Conservation (phyloP, 2,113 vertebrate species). For the Ptilonorhynchus violaceus region DNA sequence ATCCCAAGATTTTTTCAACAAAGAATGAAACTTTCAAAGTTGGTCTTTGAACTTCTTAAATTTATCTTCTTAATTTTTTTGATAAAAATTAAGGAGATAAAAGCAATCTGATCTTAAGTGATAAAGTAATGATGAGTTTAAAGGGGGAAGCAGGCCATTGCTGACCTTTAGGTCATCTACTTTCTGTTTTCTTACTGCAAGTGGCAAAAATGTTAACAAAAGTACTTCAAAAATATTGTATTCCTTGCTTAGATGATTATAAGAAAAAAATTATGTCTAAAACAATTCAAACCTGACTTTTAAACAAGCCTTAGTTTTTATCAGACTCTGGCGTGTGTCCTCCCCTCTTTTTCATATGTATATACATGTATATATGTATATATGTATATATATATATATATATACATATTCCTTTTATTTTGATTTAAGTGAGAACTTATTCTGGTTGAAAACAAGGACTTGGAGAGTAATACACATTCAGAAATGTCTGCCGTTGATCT, state of each 20-base stretch:
- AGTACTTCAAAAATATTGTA: not conserved
- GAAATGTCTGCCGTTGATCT: not conserved
- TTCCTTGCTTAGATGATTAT: not conserved
- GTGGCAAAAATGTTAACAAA: not conserved
- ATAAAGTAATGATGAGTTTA: not conserved
- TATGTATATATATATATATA: not conserved
- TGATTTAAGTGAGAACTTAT: not conserved
- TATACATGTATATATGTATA: not conserved
- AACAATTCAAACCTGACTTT: not conserved
- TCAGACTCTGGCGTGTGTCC: accelerated
- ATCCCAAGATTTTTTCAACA: not conserved
- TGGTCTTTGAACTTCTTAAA: not conserved
- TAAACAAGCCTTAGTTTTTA: not conserved
- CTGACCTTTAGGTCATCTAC: not conserved
- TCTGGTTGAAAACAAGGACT: not conserved
- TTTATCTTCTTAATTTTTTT: too few species aligned
- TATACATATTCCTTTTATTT: not conserved
- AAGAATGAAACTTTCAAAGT: not conserved
- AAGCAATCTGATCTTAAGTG: not conserved
- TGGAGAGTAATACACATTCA: not conserved
- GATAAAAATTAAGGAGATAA: not conserved
- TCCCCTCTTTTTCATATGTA: too few species aligned
- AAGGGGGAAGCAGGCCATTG: not conserved
- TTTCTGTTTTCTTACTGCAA: not conserved
- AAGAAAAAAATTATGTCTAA: not conserved